phyloP scores from a whole-genome alignment of 2,797 vertebrate species.

The Aotus griseimembra region DNA sequence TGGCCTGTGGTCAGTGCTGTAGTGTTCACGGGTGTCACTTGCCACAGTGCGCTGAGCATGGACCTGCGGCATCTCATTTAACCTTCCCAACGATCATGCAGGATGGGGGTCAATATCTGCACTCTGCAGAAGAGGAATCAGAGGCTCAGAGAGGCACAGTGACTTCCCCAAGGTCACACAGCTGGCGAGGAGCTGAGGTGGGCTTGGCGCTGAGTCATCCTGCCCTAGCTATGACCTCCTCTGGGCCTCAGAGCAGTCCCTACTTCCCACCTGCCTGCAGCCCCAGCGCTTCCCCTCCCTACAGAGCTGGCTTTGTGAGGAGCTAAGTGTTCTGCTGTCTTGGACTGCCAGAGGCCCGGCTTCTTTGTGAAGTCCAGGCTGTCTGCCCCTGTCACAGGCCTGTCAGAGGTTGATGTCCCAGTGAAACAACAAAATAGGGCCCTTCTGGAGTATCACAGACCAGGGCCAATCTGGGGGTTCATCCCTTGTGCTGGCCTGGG shows the following conservation, averaged over 20 bases:
- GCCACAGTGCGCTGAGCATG: neutral
- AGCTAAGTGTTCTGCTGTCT: neutral
- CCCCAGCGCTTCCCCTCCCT: neutral
- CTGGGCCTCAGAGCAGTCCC: neutral
- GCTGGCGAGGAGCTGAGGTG: neutral
- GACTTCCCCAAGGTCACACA: neutral
- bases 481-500: neutral
- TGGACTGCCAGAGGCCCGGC: neutral
- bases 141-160: neutral
- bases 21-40: neutral
- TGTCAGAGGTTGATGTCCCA: neutral
- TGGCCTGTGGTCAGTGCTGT: rapidly evolving
- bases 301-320: neutral
- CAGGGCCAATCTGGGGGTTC: neutral
- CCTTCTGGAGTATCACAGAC: neutral
- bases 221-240: neutral
- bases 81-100: neutral
- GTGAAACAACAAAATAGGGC: neutral
- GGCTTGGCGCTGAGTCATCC: neutral
- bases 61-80: neutral
- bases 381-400: neutral
- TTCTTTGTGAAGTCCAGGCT: neutral
- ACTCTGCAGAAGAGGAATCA: neutral
- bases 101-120: neutral
- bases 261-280: neutral